Percentiles rank a stretch among this genome's conserved stretches.
These are phyloP conservation scores for Planococcus citri DNA, from an alignment of 1,140 invertebrate species.

Conservation along the genomic window DNA sequence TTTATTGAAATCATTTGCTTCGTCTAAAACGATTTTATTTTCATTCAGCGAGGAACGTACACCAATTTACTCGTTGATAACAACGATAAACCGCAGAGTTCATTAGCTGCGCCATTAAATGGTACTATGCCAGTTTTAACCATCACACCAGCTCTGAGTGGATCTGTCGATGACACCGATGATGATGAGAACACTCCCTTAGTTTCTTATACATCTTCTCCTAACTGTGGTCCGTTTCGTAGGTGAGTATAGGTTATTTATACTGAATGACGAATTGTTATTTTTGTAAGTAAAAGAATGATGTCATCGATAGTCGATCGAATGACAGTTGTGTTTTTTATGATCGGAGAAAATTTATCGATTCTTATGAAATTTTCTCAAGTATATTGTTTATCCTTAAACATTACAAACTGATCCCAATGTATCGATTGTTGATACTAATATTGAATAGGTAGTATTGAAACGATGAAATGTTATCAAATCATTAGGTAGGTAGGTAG, in stretches of 20 bases:
- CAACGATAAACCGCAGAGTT: not conserved
- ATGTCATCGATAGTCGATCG: too few relatives aligned
- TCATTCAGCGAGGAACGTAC: not conserved
- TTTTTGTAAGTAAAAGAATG: too few relatives aligned
- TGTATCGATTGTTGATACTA: too few relatives aligned
- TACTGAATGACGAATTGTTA: too few relatives aligned
- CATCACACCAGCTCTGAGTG: not conserved
- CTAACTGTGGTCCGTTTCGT: slow-evolving; percentile 23
- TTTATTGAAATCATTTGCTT: not conserved
- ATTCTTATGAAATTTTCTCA: too few relatives aligned
- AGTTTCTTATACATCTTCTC: slow-evolving; percentile 39
- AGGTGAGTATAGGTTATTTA: not conserved
- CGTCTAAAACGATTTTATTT: not conserved
- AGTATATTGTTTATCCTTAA: too few relatives aligned
- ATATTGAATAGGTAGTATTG: too few relatives aligned
- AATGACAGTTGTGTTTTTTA: too few relatives aligned
- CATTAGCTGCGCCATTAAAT: not conserved
- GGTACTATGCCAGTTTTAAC: slow-evolving; percentile 9
- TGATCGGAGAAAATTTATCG: too few relatives aligned
- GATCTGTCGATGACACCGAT: slow-evolving; percentile 31
- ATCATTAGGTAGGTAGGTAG: too few relatives aligned
- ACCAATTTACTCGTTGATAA: slow-evolving; percentile 4
- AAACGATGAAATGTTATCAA: too few relatives aligned
- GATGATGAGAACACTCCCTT: slow-evolving; percentile 51
- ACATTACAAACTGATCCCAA: too few relatives aligned